Base-by-base conservation (phyloP, 2,113 vertebrate genomes). In the Cheilinus undulatus region DNA sequence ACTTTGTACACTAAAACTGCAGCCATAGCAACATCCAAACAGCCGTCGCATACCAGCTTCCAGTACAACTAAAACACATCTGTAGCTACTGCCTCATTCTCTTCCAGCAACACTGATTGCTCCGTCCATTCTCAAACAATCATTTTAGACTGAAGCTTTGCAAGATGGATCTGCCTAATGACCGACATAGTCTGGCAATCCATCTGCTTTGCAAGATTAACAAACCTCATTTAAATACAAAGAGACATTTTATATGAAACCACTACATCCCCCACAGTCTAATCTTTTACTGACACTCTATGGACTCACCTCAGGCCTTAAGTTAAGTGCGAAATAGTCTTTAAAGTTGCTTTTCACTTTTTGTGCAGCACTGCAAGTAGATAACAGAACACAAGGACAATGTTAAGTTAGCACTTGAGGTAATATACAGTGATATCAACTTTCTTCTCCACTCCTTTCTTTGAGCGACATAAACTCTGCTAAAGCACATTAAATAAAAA, bases 181-280 rank as follows among this genome's bases (percentile, higher is more conserved):
- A n/a, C n/a, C n/a, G n/a, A n/a, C n/a, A n/a, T n/a, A n/a, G n/a
- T n/a, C n/a, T n/a, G n/a, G n/a, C n/a, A n/a, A n/a, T n/a, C n/a
- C n/a, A n/a, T n/a, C n/a, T n/a, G n/a, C n/a, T n/a, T n/a, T n/a
- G n/a, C n/a, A n/a, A n/a, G n/a, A n/a, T n/a, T n/a, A n/a, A n/a
- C n/a, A n/a, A n/a, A n/a, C n/a, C n/a, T n/a, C n/a, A n/a, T n/a
- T n/a, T n/a, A 38, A 32, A 52, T 73, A 88, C 24, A 34, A 75
- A 17, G 43, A 76, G 56, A 74, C 69, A 26, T 67, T 82, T 78
- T 45, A 67, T 57, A 81, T 85, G 71, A 72, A 86, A 59, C 30
- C 7, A 76, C 67, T 67, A 52, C 26, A 67, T 83, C 7, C 42
- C 60, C 51, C 2, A 24, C 23, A 17, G 53, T 69, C 74, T 69